A percentile compares a stretch with the other conserved stretches of the same genome.
Conservation (phyloP, 2,113 vertebrate genomes). For the western clawed frog (Xenopus tropicalis) region UCB_Xtro_10.0 CM004446.2:32290501-32291000, state of each 20-base stretch:
- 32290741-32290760: constrained; percentile 16
- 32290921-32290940: too few species aligned
- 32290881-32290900: background rate
- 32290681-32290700: constrained; percentile 40
- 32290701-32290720: constrained; percentile 45
- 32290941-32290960: too few species aligned
- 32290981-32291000: too few species aligned
- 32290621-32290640: constrained; percentile 34
- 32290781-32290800: too few species aligned
- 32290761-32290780: too few species aligned
- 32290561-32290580: constrained; percentile 16
- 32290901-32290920: too few species aligned
- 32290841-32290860: too few species aligned
- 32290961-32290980: too few species aligned
- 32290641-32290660: constrained; percentile 20
- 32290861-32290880: background rate
- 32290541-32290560: constrained; percentile 37
- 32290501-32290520: background rate
- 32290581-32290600: constrained; percentile 22
- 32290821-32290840: background rate
- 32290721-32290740: constrained; percentile 17
- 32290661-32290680: constrained; percentile 39
- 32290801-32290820: background rate
- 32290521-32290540: background rate
- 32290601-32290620: constrained; percentile 27